A percentile compares a stretch with the other conserved stretches of the same genome.
phyloP scores from a whole-genome alignment of 2,888 invertebrate genomes.

The Calliopum simillimum region DNA sequence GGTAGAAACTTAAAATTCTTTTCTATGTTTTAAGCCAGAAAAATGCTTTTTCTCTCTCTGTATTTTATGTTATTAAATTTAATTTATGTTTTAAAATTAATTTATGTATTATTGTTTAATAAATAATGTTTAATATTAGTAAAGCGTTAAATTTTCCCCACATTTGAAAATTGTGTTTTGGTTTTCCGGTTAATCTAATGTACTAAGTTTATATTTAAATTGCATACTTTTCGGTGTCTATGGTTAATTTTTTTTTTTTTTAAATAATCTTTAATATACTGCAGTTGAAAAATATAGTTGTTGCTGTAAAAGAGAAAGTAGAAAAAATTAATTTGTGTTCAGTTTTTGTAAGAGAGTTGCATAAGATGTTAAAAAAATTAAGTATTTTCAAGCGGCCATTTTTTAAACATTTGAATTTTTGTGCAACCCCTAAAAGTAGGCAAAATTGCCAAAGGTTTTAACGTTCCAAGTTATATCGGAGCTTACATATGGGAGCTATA shows the following conservation, averaged over 20 bases:
- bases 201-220: constrained; percentile 2
- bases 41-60: neutral
- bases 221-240: neutral
- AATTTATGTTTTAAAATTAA: no score
- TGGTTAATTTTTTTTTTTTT: constrained; percentile 1
- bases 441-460: no score
- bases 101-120: no score
- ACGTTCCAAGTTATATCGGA: no score
- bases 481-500: no score
- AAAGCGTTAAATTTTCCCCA: constrained; percentile 24
- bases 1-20: neutral
- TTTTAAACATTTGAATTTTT: neutral
- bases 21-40: neutral
- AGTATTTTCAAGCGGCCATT: neutral
- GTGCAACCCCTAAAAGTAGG: no score
- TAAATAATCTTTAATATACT: constrained; percentile 1
- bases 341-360: neutral
- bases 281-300: neutral
- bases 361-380: neutral
- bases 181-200: constrained; percentile 1
- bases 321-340: neutral
- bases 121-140: constrained; percentile 9
- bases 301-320: constrained; percentile 5
- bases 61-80: neutral
- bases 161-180: neutral